These are phyloP conservation scores for Orthosia cruda DNA, from an alignment of 2,888 invertebrate species.

Conservation along the genomic window DNA sequence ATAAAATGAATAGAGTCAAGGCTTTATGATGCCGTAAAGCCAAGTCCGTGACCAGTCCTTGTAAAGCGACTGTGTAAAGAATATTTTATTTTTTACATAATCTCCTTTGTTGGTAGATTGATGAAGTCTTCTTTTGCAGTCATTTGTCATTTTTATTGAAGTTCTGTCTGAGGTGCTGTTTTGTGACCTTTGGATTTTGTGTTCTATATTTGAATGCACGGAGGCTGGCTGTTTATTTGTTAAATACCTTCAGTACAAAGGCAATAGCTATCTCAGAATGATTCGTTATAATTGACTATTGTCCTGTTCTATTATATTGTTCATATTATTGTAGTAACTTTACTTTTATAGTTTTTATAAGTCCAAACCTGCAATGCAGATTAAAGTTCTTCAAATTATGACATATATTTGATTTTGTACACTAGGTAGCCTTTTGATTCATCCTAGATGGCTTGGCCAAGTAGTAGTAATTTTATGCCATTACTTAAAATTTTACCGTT, in stretches of 20 bases:
- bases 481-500: too few species aligned
- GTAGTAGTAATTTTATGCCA: not conserved
- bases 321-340: too few species aligned
- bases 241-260: too few species aligned
- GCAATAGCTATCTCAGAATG: not conserved
- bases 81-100: conserved; percentile 51
- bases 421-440: not conserved
- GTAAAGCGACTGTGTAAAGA: conserved; percentile 53
- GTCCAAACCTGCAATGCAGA: too few species aligned
- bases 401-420: too few species aligned
- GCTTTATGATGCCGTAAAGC: conserved; percentile 84
- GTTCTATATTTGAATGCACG: not conserved
- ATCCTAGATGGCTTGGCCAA: not conserved
- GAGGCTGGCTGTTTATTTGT: not conserved
- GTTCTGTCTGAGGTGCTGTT: not conserved
- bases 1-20: conserved; percentile 84
- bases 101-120: conserved; percentile 43
- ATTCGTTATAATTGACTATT: too few species aligned
- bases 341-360: too few species aligned
- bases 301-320: too few species aligned
- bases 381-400: too few species aligned
- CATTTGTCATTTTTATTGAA: conserved; percentile 42
- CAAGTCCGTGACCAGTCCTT: conserved; percentile 71
- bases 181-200: conserved; percentile 1
- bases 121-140: conserved; percentile 38